Percentiles rank a stretch among this genome's conserved stretches.
These are phyloP conservation scores for Anabas testudineus DNA, from an alignment of 2,797 vertebrate species.

Conservation along the genomic window DNA sequence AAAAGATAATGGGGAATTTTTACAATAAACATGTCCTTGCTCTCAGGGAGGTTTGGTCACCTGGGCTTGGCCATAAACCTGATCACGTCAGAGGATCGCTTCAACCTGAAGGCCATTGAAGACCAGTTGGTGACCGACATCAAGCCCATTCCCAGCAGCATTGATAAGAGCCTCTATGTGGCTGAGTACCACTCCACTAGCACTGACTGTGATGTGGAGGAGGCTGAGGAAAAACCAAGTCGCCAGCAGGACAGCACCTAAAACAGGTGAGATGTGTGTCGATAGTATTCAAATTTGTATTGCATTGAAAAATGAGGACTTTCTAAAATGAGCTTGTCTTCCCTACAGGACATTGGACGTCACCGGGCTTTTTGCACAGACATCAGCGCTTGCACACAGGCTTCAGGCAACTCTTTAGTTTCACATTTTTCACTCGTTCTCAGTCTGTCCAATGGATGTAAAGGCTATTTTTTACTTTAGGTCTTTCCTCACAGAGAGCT, in stretches of 20 bases:
- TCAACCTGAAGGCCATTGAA: conserved; percentile 87
- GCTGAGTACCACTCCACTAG: conserved; percentile 83
- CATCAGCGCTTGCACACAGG: conserved; percentile 69
- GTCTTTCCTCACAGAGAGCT: conserved; percentile 41
- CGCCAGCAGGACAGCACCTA: conserved; percentile 72
- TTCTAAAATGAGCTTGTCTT: conserved; percentile 33
- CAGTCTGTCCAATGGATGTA: conserved; percentile 50
- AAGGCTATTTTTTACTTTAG: conserved; percentile 34
- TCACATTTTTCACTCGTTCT: conserved; percentile 48
- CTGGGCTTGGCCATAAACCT: conserved; percentile 88
- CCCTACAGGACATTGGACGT: conserved; percentile 59
- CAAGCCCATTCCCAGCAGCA: conserved; percentile 87
- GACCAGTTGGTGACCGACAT: conserved; percentile 89
- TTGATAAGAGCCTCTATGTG: conserved; percentile 88
- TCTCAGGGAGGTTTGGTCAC: conserved; percentile 85
- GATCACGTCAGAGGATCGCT: conserved; percentile 88
- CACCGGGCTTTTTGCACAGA: conserved; percentile 75
- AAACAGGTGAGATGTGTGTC: conserved; percentile 47
- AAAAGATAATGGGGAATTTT: neutral
- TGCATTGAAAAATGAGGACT: neutral
- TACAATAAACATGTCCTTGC: conserved; percentile 34
- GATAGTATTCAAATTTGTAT: neutral
- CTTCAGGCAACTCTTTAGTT: conserved; percentile 68
- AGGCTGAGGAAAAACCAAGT: conserved; percentile 66
- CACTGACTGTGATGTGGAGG: conserved; percentile 78